Base-by-base conservation (phyloP, 2,797 vertebrate genomes). In the Girardinus metallicus region DNA sequence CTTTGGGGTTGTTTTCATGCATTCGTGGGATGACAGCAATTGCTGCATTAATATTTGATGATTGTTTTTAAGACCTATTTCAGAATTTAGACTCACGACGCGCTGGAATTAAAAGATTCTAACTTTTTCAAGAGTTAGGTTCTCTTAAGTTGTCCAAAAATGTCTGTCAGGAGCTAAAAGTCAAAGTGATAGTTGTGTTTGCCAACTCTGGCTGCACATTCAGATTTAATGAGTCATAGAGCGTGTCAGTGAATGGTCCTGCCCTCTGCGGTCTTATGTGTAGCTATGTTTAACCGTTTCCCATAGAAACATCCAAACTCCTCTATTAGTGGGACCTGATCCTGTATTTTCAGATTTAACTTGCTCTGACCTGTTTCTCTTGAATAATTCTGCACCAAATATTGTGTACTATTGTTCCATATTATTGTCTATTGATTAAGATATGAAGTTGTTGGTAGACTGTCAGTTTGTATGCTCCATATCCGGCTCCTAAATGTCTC, bases 141-240 rank as follows among this genome's bases (percentile, higher is more conserved):
- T n/a, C 15, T 57, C 23, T 15, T 29, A 31, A 73, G 13, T 3
- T 82, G 73, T 44, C 5, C 73, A 1, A 81, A 79, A 62, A 41
- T 36, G 7, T 73, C 0, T 70, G 2, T 29, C 29, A 75, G 49
- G 76, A 68, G 2, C n/a, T 55, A 77, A 47, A 10, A 72, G 72
- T 7, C 34, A 18, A 18, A 7, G 49, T 43, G 29, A 77, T 57
- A 57, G 62, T 71, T 39, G 6, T 74, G 31, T 73, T 66, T 75
- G 13, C 41, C 55, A 66, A 34, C 4, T 23, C 34, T 36, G 39
- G 62, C 70, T 60, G n/a, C 64, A 88, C 87, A 91, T 91, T 89
- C 81, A 89, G 41, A 89, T 80, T 76, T 39, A 76, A 31, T 93
- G 89, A 93, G 86, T 94, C 90, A 92, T 79, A 90, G 91, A 83